Conservation (phyloP, 2,797 vertebrate genomes). For the Heteromormyrus szaboi region DNA sequence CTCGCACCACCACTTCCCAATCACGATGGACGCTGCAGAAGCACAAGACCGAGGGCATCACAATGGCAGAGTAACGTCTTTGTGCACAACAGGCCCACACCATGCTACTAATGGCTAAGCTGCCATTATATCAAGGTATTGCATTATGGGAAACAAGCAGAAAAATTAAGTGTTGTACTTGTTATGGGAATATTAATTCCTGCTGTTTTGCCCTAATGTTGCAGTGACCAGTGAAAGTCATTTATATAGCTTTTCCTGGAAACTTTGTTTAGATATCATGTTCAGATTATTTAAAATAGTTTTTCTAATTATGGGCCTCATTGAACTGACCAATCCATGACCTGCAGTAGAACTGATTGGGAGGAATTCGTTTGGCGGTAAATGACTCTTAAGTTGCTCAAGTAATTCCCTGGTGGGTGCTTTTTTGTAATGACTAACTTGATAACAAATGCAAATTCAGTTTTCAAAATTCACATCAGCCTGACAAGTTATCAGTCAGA, state of each 20-base stretch:
- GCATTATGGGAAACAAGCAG: neutral
- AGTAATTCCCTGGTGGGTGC: neutral
- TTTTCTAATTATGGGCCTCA: neutral
- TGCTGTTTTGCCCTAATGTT: neutral
- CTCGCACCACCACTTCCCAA: constrained; percentile 98
- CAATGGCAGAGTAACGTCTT: neutral
- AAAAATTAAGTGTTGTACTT: neutral
- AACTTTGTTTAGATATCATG: neutral
- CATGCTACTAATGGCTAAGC: neutral
- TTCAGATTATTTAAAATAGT: neutral
- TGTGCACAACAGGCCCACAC: neutral
- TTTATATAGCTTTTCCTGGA: neutral
- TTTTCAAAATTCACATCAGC: neutral
- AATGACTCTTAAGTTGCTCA: neutral
- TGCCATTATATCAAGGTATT: neutral
- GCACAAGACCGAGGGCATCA: neutral
- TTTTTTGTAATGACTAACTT: neutral
- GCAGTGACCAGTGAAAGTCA: neutral
- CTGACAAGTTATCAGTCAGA: neutral
- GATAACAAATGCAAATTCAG: neutral
- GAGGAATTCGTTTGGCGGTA: neutral
- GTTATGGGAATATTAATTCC: neutral
- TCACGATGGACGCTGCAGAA: constrained; percentile 84
- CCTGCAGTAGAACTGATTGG: neutral
- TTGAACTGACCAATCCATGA: neutral